Percentiles rank a stretch among this genome's conserved stretches.
Evolutionary conservation across 2,797 vertebrate species (phyloP).

Genomic region (Peromyscus nudipes): DNA sequence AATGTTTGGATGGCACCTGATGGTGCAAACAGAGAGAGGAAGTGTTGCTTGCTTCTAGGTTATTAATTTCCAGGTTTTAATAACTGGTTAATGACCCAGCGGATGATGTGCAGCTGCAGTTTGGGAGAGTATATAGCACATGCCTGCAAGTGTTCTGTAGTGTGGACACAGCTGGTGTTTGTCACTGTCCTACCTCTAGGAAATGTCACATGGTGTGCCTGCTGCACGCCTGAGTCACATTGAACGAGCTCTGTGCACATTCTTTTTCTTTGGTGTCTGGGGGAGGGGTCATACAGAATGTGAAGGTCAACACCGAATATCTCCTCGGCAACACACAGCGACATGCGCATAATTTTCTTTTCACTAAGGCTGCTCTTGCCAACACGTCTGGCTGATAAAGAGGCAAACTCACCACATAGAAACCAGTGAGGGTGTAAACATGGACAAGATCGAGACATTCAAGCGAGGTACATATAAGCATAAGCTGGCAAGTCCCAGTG

Average conservation of each 20-base stretch:
- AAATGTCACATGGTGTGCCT: not conserved
- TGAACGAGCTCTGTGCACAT: not conserved
- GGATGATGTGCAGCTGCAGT: too few species aligned
- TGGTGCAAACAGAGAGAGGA: not conserved
- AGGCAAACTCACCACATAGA: not conserved
- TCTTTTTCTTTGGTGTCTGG: not conserved
- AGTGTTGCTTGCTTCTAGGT: slow-evolving; percentile 10
- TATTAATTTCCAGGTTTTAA: slow-evolving; percentile 58
- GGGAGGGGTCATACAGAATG: not conserved
- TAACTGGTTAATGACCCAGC: slow-evolving; percentile 10
- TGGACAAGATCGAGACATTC: not conserved
- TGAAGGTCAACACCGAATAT: not conserved
- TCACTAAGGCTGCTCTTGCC: not conserved
- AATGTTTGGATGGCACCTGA: not conserved
- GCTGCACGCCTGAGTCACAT: not conserved
- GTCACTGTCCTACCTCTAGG: not conserved
- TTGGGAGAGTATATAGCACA: not conserved
- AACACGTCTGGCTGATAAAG: not conserved
- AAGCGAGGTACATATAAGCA: not conserved
- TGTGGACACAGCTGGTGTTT: not conserved
- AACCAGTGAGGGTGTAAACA: not conserved
- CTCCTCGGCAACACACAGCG: not conserved
- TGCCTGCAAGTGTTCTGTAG: not conserved
- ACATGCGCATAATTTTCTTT: not conserved
- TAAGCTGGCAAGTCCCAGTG: not conserved